phyloP scores from a whole-genome alignment of 2,797 vertebrate species.

The Cyclopterus lumpus region DNA sequence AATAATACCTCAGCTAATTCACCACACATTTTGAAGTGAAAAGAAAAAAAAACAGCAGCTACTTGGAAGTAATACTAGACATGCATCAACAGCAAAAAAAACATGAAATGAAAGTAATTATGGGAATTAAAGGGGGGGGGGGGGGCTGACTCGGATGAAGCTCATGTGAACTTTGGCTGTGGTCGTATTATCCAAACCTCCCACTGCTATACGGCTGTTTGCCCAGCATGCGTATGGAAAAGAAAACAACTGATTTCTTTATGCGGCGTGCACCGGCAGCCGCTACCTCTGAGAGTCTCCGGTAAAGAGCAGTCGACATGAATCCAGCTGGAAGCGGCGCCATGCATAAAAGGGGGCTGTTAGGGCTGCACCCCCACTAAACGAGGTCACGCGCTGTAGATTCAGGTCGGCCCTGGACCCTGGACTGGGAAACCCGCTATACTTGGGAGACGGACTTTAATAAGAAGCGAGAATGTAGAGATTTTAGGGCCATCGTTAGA shows the following conservation, averaged over 20 bases:
- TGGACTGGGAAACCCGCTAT: slow-evolving; percentile 52
- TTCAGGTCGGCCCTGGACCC: slow-evolving; percentile 58
- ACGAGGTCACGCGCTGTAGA: slow-evolving; percentile 52
- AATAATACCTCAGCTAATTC: slow-evolving; percentile 62
- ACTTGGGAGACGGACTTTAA: slow-evolving; percentile 36
- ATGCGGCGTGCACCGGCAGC: slow-evolving; percentile 78
- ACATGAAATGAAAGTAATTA: slow-evolving; percentile 48
- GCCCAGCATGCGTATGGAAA: slow-evolving; percentile 73
- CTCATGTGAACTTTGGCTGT: slow-evolving; percentile 61
- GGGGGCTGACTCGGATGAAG: slow-evolving; percentile 31
- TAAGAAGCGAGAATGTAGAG: not conserved
- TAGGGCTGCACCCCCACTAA: slow-evolving; percentile 78
- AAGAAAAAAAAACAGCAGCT: slow-evolving; percentile 25
- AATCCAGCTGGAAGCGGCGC: slow-evolving; percentile 72
- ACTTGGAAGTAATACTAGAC: slow-evolving; percentile 40
- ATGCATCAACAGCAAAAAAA: slow-evolving; percentile 10
- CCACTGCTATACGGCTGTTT: slow-evolving; percentile 80
- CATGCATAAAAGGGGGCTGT: slow-evolving; percentile 78
- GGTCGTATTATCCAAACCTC: slow-evolving; percentile 81
- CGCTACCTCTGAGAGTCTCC: slow-evolving; percentile 61
- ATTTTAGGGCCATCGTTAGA: not conserved
- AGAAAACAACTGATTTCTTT: slow-evolving; percentile 62
- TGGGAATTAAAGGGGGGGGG: slow-evolving; percentile 49
- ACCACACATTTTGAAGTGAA: slow-evolving; percentile 49
- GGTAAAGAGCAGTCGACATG: slow-evolving; percentile 70